Conservation (phyloP, 2,888 invertebrate genomes). For the Meloe dianella region DNA sequence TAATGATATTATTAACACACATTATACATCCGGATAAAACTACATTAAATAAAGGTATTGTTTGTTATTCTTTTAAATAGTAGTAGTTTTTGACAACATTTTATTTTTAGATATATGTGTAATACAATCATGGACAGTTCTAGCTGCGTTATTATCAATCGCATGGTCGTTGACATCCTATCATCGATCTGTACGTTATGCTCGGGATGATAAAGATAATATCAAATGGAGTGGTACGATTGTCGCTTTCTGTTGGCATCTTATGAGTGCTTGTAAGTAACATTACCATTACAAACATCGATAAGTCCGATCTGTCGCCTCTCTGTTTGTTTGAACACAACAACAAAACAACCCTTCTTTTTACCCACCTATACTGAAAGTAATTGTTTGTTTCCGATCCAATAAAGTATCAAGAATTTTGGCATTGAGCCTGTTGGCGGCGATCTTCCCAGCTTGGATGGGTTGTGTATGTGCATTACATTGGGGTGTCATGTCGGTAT, state of each 20-base stretch:
- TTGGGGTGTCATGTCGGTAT: conserved; percentile 65
- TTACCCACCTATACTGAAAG: too few relatives aligned
- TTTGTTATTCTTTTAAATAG: background rate
- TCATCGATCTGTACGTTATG: conserved; percentile 65
- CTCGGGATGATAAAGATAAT: conserved; percentile 64
- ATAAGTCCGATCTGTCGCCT: background rate
- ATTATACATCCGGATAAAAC: conserved; percentile 44
- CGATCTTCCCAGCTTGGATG: conserved; percentile 62
- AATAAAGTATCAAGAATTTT: conserved; percentile 64
- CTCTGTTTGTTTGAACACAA: too few relatives aligned
- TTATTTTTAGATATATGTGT: conserved; percentile 54
- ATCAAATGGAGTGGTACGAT: conserved; percentile 61
- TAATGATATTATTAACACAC: conserved; percentile 56
- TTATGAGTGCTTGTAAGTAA: conserved; percentile 62
- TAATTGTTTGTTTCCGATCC: too few relatives aligned
- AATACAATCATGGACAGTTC: conserved; percentile 61
- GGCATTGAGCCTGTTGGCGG: conserved; percentile 65
- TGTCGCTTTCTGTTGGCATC: conserved; percentile 66
- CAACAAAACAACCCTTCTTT: too few relatives aligned
- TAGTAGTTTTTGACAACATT: background rate
- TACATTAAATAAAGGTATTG: conserved; percentile 23
- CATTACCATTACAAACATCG: background rate
- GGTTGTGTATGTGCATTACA: conserved; percentile 61
- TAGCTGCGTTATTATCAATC: conserved; percentile 64
- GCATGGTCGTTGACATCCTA: conserved; percentile 69